Evolutionary conservation across 2,113 vertebrate species (phyloP).

Genomic region (Nesoenas mayeri): DNA sequence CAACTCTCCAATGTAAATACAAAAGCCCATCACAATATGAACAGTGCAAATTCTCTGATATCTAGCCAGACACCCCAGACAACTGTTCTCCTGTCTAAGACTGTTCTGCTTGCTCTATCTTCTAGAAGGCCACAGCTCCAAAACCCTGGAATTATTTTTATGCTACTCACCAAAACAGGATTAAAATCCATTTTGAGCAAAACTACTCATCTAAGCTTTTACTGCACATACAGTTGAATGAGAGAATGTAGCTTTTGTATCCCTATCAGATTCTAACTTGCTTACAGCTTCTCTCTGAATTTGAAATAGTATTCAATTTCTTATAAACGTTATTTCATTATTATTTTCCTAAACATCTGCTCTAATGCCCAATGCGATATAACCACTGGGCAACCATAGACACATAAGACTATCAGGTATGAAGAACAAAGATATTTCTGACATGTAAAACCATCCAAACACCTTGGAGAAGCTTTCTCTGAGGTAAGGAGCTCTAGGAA

Average conservation of each 20-base stretch:
- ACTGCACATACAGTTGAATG: not conserved
- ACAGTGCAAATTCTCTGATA: not conserved
- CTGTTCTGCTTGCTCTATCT: not conserved
- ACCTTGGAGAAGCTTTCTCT: not conserved
- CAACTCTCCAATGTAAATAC: not conserved
- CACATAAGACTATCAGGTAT: not conserved
- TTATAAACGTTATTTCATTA: not conserved
- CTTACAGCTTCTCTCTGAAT: not conserved
- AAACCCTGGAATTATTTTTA: not conserved
- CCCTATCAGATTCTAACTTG: not conserved
- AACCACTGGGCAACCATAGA: not conserved
- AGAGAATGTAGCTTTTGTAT: not conserved
- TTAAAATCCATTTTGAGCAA: not conserved
- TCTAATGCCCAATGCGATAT: not conserved
- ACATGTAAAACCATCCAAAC: not conserved
- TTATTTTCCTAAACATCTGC: not conserved
- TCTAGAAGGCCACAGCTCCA: not conserved
- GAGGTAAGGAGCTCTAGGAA: not conserved
- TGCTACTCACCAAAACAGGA: not conserved
- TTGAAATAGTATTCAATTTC: not conserved
- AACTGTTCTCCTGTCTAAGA: not conserved
- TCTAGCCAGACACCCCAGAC: not conserved
- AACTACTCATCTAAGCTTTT: not conserved
- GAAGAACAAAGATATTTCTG: not conserved
- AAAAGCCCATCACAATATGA: not conserved